Conservation (phyloP, 2,797 vertebrate species). For the Coluber constrictor region DNA sequence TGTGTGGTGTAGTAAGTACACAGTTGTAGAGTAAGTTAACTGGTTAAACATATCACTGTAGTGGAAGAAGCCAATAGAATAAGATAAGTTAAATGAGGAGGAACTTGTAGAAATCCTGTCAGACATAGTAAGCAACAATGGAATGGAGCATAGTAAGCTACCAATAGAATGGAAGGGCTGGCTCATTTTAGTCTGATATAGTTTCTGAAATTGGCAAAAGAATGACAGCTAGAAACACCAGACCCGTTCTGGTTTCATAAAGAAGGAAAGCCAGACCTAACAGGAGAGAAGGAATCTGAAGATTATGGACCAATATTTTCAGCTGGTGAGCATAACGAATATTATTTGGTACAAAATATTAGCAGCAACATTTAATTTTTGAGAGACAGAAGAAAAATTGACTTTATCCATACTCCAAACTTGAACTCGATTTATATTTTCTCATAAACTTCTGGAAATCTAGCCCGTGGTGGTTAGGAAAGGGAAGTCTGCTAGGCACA, state of each 20-base stretch:
- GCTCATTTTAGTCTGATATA: neutral
- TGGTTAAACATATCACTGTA: neutral
- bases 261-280: neutral
- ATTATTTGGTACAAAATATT: neutral
- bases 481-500: neutral
- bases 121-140: neutral
- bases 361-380: neutral
- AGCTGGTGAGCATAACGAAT: neutral
- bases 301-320: neutral
- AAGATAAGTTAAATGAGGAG: neutral
- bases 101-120: neutral
- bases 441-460: neutral
- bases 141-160: too few relatives aligned
- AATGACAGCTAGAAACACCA: neutral
- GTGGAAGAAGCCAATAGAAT: neutral
- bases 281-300: neutral
- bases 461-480: neutral
- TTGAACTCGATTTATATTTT: neutral
- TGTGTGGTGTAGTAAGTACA: neutral
- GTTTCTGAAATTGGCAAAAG: neutral
- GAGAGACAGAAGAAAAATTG: neutral
- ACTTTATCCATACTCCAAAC: neutral
- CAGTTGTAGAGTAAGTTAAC: neutral
- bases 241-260: neutral
- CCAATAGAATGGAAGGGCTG: neutral